Base-by-base conservation (phyloP, 2,113 vertebrate genomes). In the Castor canadensis region DNA sequence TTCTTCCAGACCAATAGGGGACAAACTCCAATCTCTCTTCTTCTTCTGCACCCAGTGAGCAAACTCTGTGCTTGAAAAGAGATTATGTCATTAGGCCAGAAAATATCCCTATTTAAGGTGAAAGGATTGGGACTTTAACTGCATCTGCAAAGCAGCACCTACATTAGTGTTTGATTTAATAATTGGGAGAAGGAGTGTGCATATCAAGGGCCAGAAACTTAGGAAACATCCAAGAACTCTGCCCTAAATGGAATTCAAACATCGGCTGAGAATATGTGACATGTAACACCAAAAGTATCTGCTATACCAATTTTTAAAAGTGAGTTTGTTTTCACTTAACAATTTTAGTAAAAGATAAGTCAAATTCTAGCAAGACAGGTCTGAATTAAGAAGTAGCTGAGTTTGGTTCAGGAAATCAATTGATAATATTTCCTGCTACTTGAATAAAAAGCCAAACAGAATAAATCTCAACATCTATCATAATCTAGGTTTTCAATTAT, bases 341-440 rank as follows among this genome's bases (percentile, higher is more conserved):
- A 77, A 52, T 89, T 79, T 93, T 91, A 72, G 4, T 64, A 60
- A 64, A 4, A 30, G 16, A 91, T 71, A 88, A 86, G 49, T 2
- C 15, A 79, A 84, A 77, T 4, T 91, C 71, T 76, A 72, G 6
- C 22, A 94, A 67, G 43, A 79, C 56, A 6, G 3, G 13, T 90
- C 28, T 92, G 40, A 87, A 92, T 87, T 92, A 56, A 89, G 49
- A 95, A 91, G 38, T 73, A 86, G 19, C 12, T 47, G 76, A 88
- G 6, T 94, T 91, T 94, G 26, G 38, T 58, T 88, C 91, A 86
- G 11, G 16, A 16, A 96, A 89, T 82, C 88, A 77, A 83, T 80
- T 30, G 30, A 49, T 96, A 49, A 49, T 76, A 64, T 56, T 86
- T 94, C 62, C 66, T 89, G 32, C 40, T 83, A 93, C 73, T 84